Percentiles rank a stretch among this genome's conserved stretches.
Conservation (phyloP, 2,113 vertebrate genomes). For the Nymphicus hollandicus region DNA sequence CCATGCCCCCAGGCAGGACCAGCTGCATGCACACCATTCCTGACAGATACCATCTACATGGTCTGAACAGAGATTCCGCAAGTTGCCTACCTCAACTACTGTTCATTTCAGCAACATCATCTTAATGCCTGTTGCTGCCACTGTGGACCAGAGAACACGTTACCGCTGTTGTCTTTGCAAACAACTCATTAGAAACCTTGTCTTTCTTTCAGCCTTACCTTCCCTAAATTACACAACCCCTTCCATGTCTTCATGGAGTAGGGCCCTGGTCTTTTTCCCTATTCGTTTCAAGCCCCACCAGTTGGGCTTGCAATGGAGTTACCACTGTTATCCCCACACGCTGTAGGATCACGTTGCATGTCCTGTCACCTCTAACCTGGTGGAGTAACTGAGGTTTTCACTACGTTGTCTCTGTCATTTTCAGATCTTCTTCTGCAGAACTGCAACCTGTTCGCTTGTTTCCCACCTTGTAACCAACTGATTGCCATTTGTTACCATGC, state of each 20-base stretch:
- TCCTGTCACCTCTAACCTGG: not conserved
- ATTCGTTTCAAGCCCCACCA: not conserved
- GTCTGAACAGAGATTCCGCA: not conserved
- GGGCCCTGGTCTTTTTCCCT: not conserved
- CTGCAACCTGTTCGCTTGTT: not conserved
- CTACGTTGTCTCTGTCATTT: not conserved
- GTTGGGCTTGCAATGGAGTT: not conserved
- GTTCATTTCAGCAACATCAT: not conserved
- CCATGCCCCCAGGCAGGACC: not conserved
- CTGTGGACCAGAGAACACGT: not conserved
- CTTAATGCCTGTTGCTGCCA: not conserved
- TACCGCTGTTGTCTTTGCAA: not conserved
- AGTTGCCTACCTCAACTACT: not conserved
- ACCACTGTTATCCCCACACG: not conserved
- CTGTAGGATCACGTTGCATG: not conserved
- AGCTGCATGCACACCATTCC: not conserved
- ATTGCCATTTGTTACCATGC: not conserved
- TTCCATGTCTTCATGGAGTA: accelerated
- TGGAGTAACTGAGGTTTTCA: not conserved
- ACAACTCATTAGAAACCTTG: not conserved
- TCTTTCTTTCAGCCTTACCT: not conserved
- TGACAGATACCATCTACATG: accelerated
- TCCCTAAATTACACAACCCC: not conserved
- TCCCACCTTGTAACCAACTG: not conserved
- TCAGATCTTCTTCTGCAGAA: not conserved